Percentiles rank a stretch among this genome's conserved stretches.
These are phyloP conservation scores for Pteropus rufus DNA, from an alignment of 2,797 vertebrate genomes.

Conservation along the genomic window DNA sequence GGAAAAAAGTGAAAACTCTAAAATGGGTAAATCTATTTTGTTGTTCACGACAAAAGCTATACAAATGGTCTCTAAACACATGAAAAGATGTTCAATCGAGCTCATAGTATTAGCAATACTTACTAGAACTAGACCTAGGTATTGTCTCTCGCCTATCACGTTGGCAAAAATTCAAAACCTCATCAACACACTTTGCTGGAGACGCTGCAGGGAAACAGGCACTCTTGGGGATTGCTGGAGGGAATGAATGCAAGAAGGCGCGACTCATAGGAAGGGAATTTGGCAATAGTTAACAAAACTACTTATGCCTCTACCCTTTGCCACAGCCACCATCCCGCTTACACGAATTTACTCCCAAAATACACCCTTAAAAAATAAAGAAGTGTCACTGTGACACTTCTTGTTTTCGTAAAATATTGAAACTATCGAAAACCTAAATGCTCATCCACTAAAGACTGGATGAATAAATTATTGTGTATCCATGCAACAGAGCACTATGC, in stretches of 20 bases:
- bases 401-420: background rate
- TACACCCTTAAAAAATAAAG: background rate
- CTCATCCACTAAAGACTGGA: background rate
- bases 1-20: background rate
- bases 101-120: background rate
- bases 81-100: background rate
- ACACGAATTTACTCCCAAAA: background rate
- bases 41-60: background rate
- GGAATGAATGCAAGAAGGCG: too few relatives aligned
- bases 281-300: background rate
- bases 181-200: background rate
- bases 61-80: background rate
- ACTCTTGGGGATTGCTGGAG: background rate
- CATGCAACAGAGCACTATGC: background rate
- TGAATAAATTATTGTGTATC: background rate
- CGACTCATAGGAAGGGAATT: rapidly evolving
- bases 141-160: background rate
- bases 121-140: background rate
- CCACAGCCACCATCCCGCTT: background rate
- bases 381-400: background rate
- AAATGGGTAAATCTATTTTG: background rate
- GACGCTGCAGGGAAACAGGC: background rate
- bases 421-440: background rate
- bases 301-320: background rate
- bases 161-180: background rate